Conservation (phyloP, 2,888 invertebrate genomes). For the Heteromyza rotundicornis region DNA sequence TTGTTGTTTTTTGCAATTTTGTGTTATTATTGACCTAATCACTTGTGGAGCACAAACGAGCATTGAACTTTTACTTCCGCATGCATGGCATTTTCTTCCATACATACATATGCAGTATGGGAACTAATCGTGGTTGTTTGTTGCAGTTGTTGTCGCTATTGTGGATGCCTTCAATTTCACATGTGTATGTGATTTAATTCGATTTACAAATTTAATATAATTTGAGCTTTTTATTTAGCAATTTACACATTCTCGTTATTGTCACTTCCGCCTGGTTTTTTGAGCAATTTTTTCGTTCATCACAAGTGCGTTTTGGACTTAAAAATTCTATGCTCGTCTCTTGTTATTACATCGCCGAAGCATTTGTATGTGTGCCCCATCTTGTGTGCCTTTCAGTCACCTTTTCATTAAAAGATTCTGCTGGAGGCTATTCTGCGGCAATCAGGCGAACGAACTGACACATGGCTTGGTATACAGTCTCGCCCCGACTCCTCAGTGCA, state of each 20-base stretch:
- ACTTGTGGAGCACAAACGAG: constrained; percentile 63
- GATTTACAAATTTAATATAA: not conserved
- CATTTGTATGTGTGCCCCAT: not conserved
- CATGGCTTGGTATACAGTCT: no score
- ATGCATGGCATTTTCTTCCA: constrained; percentile 51
- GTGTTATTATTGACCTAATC: constrained; percentile 62
- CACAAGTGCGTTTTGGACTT: no score
- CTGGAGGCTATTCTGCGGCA: no score
- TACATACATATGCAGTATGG: no score
- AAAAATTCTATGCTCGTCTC: no score
- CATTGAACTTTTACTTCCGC: constrained; percentile 63
- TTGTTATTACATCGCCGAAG: no score
- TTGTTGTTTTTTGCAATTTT: constrained; percentile 46
- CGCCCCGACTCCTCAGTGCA: no score
- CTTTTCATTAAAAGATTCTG: constrained; percentile 17
- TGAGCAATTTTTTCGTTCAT: no score
- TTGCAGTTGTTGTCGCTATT: not conserved
- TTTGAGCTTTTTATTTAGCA: not conserved
- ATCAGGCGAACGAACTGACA: no score
- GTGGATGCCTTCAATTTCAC: not conserved
- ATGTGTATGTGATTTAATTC: not conserved
- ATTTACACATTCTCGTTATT: no score
- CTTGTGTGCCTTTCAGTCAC: not conserved
- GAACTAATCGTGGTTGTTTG: constrained; percentile 9
- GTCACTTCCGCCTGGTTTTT: no score